These are phyloP conservation scores for Hydra vulgaris DNA, from an alignment of 30 jellyfish, hydroid and myxozoan species.

Conservation along the genomic window DNA sequence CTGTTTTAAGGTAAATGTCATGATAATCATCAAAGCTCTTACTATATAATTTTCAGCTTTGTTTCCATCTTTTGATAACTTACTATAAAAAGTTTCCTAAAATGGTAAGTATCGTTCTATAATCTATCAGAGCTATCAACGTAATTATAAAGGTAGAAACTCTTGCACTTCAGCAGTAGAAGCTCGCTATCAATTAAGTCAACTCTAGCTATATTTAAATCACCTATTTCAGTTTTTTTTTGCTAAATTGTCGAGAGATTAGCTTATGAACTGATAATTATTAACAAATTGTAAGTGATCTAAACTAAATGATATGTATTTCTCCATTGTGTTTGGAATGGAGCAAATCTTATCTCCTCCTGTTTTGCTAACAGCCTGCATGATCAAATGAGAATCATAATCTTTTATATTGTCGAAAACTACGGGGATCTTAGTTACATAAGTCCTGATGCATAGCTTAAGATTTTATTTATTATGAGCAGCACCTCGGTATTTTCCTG, in stretches of 20 bases:
- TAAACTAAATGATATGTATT: not conserved
- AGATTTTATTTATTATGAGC: too few relatives aligned
- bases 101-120: not conserved
- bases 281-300: not conserved
- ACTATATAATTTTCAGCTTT: not conserved
- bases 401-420: too few relatives aligned
- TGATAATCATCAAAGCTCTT: not conserved
- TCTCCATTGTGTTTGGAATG: not conserved
- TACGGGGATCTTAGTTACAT: too few relatives aligned
- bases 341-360: not conserved
- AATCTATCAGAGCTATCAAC: not conserved
- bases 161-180: not conserved
- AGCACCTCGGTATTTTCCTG: too few relatives aligned
- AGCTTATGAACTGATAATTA: not conserved
- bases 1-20: not conserved
- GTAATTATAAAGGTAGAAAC: not conserved
- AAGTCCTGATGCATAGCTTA: too few relatives aligned
- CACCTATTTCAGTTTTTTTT: not conserved
- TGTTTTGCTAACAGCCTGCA: not conserved
- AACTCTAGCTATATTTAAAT: not conserved
- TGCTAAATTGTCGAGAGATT: not conserved
- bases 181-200: not conserved
- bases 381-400: too few relatives aligned
- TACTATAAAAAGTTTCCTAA: not conserved
- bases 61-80: not conserved